Evolutionary conservation across 2,113 vertebrate genomes (phyloP), one percentile per base, ranked within the genome.

Genomic region (Plectropomus leopardus): DNA sequence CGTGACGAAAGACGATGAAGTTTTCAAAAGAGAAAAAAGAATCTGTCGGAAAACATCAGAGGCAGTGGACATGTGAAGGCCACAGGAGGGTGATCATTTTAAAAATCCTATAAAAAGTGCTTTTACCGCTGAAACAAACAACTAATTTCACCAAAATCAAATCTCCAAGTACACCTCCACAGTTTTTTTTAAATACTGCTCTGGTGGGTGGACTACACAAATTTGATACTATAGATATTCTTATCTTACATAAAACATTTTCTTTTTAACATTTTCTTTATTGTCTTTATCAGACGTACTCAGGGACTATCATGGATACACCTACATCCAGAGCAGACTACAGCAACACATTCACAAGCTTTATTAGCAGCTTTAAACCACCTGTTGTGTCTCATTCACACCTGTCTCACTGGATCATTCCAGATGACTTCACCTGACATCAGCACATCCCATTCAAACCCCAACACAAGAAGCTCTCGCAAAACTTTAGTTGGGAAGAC

Each of bases 1-100:
- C 68, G 60, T 21, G 19, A 83, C 50, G 84, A 90, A 89, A 90
- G n/a, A n/a, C 82, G 51, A 80, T 44, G n/a, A 80, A 24, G 24
- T 57, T 76, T 72, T 83, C 55, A 63, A 77, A 67, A 57, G 34
- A 61, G 16, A 72, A 9, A 83, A 72, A 60, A 36, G 73, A 15
- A 80, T 24, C n/a, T n/a, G n/a, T n/a, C n/a, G n/a, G 71, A 73
- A 63, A 40, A 54, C 69, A 45, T 69, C 9, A 15, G 54, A 30
- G 34, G 54, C 44, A 42, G 32, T 40, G 55, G 57, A 55, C 72
- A 76, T 32, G 34, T 26, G 54, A 70, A 61, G 30, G 66, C 21
- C 74, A 47, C 69, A 61, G 51, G 21, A 79, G 40, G 48, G 14
- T 63, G 28, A 16, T 42, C 13, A 9, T 59, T 81, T 47, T 34